A percentile compares a stretch with the other conserved stretches of the same genome.
Conservation (phyloP, 2,797 vertebrate species). For the Sebastes goodei region DNA sequence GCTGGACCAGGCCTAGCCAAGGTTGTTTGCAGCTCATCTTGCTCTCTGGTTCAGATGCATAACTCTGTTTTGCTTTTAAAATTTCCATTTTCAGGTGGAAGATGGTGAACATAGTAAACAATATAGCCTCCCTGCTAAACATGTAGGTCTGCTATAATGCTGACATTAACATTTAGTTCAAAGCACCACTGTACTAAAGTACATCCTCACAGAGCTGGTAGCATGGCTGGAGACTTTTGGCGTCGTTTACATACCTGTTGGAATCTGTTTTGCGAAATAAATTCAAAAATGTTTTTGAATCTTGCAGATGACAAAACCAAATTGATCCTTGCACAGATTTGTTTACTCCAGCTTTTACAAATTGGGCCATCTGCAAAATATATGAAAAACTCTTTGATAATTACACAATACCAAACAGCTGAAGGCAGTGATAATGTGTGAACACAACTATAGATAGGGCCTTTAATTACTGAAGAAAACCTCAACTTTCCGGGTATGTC, state of each 20-base stretch:
- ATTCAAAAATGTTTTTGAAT: background rate
- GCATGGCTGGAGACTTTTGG: background rate
- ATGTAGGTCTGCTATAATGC: too few species aligned
- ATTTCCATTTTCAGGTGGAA: background rate
- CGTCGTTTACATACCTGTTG: too few species aligned
- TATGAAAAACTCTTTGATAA: background rate
- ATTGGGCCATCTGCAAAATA: background rate
- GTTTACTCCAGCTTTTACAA: background rate
- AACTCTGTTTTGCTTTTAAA: background rate
- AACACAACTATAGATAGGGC: background rate
- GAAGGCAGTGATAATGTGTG: background rate
- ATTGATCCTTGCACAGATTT: background rate
- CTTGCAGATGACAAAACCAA: background rate
- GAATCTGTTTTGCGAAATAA: background rate
- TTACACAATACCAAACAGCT: background rate
- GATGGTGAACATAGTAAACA: too few species aligned
- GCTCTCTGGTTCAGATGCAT: background rate
- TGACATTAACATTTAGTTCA: too few species aligned
- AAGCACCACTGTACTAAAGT: too few species aligned
- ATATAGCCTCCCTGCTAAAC: too few species aligned
- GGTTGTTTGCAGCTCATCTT: background rate
- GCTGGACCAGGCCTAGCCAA: background rate
- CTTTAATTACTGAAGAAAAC: background rate
- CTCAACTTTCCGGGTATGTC: background rate
- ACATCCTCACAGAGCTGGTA: background rate